These are phyloP conservation scores for Hephaestus fuliginosus DNA, from an alignment of 2,797 vertebrate genomes.

Conservation along the genomic window DNA sequence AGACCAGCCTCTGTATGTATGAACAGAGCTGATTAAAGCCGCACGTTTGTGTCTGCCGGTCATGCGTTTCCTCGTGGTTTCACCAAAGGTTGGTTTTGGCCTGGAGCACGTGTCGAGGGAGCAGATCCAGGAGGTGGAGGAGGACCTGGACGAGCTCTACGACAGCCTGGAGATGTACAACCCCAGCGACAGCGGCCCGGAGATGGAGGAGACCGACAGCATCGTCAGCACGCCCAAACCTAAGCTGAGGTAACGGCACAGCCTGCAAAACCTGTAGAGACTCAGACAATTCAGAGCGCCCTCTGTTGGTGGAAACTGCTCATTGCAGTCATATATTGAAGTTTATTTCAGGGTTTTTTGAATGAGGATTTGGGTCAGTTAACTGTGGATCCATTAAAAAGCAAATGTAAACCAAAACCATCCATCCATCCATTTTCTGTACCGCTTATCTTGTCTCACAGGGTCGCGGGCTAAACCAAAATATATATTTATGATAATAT, in stretches of 20 bases:
- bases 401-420: not conserved
- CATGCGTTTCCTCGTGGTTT: not conserved
- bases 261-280: too few relatives aligned
- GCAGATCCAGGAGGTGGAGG: constrained; percentile 97
- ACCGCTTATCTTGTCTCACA: too few relatives aligned
- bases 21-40: not conserved
- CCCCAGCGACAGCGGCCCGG: constrained; percentile 97
- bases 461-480: too few relatives aligned
- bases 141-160: constrained; percentile 96
- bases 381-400: not conserved
- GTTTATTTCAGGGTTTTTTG: not conserved
- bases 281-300: constrained; percentile 39
- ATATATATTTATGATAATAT: too few relatives aligned
- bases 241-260: constrained; percentile 74
- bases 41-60: not conserved
- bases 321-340: constrained; percentile 10
- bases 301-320: constrained; percentile 58
- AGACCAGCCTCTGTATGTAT: not conserved
- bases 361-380: constrained; percentile 12
- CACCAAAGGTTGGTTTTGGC: constrained; percentile 90
- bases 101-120: constrained; percentile 92
- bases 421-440: too few relatives aligned
- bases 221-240: constrained; percentile 98
- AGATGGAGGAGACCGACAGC: constrained; percentile 97
- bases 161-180: constrained; percentile 99